phyloP scores from a whole-genome alignment of 1,140 invertebrate species.

The Planococcus citri region DNA sequence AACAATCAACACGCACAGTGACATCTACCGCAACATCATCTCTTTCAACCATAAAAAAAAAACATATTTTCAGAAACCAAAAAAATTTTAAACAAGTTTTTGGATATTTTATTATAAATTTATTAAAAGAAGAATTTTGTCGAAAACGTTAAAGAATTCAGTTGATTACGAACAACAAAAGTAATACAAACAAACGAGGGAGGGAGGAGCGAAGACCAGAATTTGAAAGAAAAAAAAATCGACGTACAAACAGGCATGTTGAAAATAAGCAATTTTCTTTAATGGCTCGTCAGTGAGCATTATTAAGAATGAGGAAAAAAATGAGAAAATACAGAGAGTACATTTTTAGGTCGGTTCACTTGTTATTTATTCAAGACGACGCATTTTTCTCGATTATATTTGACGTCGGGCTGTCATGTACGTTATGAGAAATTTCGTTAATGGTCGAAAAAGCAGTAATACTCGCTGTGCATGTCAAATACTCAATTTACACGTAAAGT shows the following conservation, averaged over 20 bases:
- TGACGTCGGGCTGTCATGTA: neutral
- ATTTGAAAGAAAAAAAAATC: neutral
- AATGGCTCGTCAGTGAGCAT: slow-evolving; percentile 5
- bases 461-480: slow-evolving; percentile 2
- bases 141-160: neutral
- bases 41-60: too few relatives aligned
- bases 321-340: neutral
- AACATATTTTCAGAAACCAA: too few relatives aligned
- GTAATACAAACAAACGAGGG: neutral
- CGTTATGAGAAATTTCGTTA: slow-evolving; percentile 2
- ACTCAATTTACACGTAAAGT: neutral
- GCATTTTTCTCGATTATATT: slow-evolving; percentile 7
- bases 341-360: neutral
- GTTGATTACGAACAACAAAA: neutral
- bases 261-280: slow-evolving; percentile 4
- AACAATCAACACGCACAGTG: too few relatives aligned
- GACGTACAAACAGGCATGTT: neutral
- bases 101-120: neutral
- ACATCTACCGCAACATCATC: too few relatives aligned
- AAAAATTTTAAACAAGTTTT: too few relatives aligned
- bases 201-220: neutral
- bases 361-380: slow-evolving; percentile 1
- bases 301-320: neutral
- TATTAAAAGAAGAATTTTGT: neutral
- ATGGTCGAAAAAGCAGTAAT: slow-evolving; percentile 1